phyloP scores from a whole-genome alignment of 2,888 invertebrate species.

The Arge pagana region DNA sequence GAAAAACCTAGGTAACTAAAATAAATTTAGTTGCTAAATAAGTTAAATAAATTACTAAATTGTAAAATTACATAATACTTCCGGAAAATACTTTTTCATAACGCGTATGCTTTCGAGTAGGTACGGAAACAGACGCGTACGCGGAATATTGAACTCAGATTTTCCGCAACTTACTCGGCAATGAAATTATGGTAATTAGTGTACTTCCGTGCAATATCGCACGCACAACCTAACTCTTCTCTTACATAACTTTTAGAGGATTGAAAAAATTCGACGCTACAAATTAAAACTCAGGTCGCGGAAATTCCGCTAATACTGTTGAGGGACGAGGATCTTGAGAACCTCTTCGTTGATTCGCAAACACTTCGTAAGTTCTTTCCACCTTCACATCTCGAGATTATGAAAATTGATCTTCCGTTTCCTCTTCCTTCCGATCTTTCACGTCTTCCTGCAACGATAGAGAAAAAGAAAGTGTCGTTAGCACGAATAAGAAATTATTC shows the following conservation, averaged over 20 bases:
- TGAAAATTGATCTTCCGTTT: slow-evolving; percentile 33
- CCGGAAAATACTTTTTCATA: slow-evolving; percentile 9
- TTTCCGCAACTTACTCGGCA: slow-evolving; percentile 6
- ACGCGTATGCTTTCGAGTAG: not conserved
- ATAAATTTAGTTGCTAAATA: slow-evolving; percentile 17
- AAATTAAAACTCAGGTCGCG: slow-evolving; percentile 36
- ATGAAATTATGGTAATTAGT: too few species aligned
- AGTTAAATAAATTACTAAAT: slow-evolving; percentile 23
- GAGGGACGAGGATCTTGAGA: slow-evolving; percentile 36
- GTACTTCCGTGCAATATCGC: too few species aligned
- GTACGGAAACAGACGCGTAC: slow-evolving; percentile 4
- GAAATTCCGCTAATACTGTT: slow-evolving; percentile 46
- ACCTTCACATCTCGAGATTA: slow-evolving; percentile 31
- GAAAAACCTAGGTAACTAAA: not conserved
- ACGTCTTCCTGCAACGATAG: slow-evolving; percentile 37
- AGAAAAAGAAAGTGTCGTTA: slow-evolving; percentile 2
- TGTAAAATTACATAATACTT: slow-evolving; percentile 12
- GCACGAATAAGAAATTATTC: not conserved
- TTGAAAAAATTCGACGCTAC: too few species aligned
- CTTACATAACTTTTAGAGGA: too few species aligned
- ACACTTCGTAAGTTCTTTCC: slow-evolving; percentile 26
- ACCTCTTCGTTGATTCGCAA: slow-evolving; percentile 29
- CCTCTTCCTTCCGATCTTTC: slow-evolving; percentile 30
- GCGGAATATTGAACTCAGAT: slow-evolving; percentile 3
- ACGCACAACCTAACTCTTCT: too few species aligned